phyloP scores from a whole-genome alignment of 1,140 invertebrate genomes.

The Ceratina japonica region DNA sequence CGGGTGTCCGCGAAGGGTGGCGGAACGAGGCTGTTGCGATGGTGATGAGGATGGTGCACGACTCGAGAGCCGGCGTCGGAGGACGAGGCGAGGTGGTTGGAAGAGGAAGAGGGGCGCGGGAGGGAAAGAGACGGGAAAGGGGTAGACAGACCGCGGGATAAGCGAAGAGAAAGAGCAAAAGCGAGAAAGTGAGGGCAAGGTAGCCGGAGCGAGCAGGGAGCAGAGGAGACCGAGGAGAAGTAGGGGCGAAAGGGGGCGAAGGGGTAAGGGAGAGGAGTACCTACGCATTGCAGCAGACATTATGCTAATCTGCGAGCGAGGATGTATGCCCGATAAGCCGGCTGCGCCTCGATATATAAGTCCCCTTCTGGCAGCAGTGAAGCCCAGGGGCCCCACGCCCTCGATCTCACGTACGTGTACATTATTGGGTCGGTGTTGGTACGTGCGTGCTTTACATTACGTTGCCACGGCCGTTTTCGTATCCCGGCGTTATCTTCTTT shows the following conservation, averaged over 20 bases:
- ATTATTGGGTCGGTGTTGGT: conserved; percentile 50
- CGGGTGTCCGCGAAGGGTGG: conserved; percentile 42
- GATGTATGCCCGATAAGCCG: conserved; percentile 79
- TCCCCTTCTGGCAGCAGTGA: conserved; percentile 66
- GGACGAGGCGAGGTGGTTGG: conserved; percentile 11
- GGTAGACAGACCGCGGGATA: background rate
- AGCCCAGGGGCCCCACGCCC: conserved; percentile 77
- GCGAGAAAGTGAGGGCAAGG: background rate
- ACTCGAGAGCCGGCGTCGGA: conserved; percentile 15
- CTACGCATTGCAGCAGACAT: conserved; percentile 78
- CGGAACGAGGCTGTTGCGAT: conserved; percentile 38
- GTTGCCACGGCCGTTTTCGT: conserved; percentile 16
- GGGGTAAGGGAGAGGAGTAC: conserved; percentile 60
- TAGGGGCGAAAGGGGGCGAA: conserved; percentile 29
- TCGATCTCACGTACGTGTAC: conserved; percentile 71
- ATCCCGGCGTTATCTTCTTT: conserved; percentile 51
- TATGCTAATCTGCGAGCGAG: conserved; percentile 79
- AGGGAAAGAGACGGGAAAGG: conserved; percentile 35
- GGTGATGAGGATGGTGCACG: conserved; percentile 54
- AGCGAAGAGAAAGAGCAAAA: conserved; percentile 21
- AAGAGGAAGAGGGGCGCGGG: conserved; percentile 16
- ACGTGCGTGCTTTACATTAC: conserved; percentile 60
- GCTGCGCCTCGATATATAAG: conserved; percentile 59
- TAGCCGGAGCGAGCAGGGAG: background rate
- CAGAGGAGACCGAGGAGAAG: conserved; percentile 21